Evolutionary conservation across 2,888 invertebrate genomes (phyloP).

Genomic region (Helicoverpa assulta): DNA sequence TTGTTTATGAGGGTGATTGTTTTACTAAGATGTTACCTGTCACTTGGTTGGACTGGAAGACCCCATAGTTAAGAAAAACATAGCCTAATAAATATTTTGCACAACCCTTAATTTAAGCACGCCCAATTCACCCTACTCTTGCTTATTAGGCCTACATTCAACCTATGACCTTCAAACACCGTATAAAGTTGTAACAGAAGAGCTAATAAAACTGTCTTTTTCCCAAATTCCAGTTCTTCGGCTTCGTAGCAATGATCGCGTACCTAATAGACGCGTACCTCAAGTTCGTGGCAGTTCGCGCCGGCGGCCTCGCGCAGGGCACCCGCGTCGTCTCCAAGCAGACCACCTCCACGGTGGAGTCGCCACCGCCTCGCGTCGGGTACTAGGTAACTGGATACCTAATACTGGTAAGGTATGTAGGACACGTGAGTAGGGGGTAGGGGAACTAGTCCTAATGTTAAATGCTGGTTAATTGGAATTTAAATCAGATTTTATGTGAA

Average conservation of each 20-base stretch:
- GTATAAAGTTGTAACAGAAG: neutral
- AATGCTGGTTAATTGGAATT: neutral
- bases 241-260: slow-evolving; percentile 94
- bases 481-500: neutral
- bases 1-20: too few species aligned
- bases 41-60: too few species aligned
- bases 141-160: too few species aligned
- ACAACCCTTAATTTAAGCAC: too few species aligned
- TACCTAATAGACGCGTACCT: slow-evolving; percentile 95
- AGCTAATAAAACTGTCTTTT: neutral
- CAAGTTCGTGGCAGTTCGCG: slow-evolving; percentile 92
- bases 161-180: neutral
- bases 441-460: slow-evolving; percentile 14
- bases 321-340: slow-evolving; percentile 92
- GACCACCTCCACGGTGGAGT: slow-evolving; percentile 89
- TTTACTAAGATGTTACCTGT: too few species aligned
- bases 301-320: slow-evolving; percentile 94
- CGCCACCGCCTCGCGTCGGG: slow-evolving; percentile 74
- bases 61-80: too few species aligned
- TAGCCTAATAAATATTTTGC: too few species aligned
- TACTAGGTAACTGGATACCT: slow-evolving; percentile 66
- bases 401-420: neutral
- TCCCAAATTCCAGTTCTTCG: slow-evolving; percentile 93
- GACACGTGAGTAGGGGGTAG: neutral
- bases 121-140: too few species aligned